Base-by-base conservation (phyloP, 2,888 invertebrate genomes). In the Chloroclystis v-ata region DNA sequence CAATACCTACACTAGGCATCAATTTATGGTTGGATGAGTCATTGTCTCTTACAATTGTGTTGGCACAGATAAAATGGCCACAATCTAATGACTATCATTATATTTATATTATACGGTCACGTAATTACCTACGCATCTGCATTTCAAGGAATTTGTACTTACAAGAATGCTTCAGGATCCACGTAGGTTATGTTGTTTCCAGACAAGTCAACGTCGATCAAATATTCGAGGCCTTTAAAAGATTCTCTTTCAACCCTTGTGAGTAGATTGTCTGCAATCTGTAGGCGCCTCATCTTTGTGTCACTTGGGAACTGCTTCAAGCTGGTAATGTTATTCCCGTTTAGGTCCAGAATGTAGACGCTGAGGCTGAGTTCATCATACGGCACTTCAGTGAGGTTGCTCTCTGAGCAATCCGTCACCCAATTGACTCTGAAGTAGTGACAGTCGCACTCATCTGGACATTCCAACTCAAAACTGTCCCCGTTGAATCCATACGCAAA, bases 371-470 rank as follows among this genome's bases (percentile, higher is more conserved):
- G 89, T 61, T 92, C 92, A 43, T 91, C 90, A 65, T 91, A 91
- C 0, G 92, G 93, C 20, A 93, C 90, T 50, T 89, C 88, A 0
- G 93, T 93, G 46, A 93, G 86, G 75, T 93, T 92, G 77, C 92
- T 92, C 63, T 92, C 92, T 0, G 93, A 93, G 63, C 93, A 93
- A 67, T 93, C 93, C 1, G 93, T 93, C 62, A 93, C 93, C 93
- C 92, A 93, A 79, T 93, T 93, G 64, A 93, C 90, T 51, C 93
- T 89, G 77, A 92, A 93, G 77, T 92, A 93, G 82, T 93, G 92
- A 65, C 93, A 93, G 67, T 93, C 92, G 68, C 93, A 93, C 60
- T 93, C 93, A 56, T 91, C 92, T 0, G 93, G 93, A 60, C 93
- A 93, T 67, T 92, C 91, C 64, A 91, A 76, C 63, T 92, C 92